These are phyloP conservation scores for Corbicula japonica DNA, from an alignment of 2,888 invertebrate genomes.

Conservation along the genomic window DNA sequence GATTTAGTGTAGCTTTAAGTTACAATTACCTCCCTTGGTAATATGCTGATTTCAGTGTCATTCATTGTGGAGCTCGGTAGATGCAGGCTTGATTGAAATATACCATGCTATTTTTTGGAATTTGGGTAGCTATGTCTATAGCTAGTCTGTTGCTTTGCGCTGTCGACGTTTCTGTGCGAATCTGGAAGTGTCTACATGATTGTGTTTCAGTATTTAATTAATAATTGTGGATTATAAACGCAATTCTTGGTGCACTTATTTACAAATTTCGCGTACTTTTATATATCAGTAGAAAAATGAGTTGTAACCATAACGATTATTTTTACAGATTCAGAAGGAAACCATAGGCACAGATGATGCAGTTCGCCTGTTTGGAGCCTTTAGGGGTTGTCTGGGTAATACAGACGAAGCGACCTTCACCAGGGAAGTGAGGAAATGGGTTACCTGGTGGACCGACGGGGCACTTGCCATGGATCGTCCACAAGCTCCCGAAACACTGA, in stretches of 20 bases:
- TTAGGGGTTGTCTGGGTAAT: conserved; percentile 6
- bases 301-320: background rate
- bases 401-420: background rate
- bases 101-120: no score
- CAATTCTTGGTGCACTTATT: background rate
- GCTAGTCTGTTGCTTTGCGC: no score
- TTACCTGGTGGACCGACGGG: conserved; percentile 10
- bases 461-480: conserved; percentile 1
- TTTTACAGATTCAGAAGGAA: conserved; percentile 11
- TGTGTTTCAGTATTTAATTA: no score
- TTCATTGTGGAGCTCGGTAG: background rate
- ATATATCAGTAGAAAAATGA: background rate
- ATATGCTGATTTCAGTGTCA: conserved; percentile 1
- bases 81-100: background rate
- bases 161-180: no score
- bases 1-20: conserved; percentile 3
- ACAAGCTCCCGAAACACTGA: no score
- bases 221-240: no score
- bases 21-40: conserved; percentile 10
- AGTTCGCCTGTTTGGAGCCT: conserved; percentile 1
- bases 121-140: no score
- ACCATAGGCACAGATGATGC: background rate
- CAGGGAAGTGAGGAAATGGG: no score
- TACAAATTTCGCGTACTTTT: background rate
- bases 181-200: no score